Evolutionary conservation across 2,113 vertebrate species (phyloP).

Genomic region (Trematomus loennbergii): DNA sequence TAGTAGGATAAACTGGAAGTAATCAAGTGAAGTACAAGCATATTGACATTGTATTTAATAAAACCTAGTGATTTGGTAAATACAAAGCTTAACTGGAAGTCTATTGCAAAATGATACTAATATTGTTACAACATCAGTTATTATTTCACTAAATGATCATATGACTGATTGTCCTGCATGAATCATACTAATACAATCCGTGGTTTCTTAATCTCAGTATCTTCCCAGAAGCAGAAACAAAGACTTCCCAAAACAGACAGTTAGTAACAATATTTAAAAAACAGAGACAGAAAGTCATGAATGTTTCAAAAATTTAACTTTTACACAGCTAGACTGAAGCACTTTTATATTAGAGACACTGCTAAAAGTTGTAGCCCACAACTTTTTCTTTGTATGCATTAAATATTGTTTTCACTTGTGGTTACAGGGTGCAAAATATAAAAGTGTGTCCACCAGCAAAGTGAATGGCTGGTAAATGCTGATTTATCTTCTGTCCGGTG

Average conservation of each 20-base stretch:
- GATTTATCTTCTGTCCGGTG: no score
- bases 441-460: no score
- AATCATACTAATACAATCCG: neutral
- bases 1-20: no score
- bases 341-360: neutral
- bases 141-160: neutral
- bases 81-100: no score
- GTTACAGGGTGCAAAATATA: neutral
- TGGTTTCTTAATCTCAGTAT: conserved; percentile 5
- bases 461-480: no score
- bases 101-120: neutral
- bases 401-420: neutral
- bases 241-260: neutral
- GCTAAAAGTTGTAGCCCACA: neutral
- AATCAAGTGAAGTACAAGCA: no score
- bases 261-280: neutral
- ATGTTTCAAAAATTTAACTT: neutral
- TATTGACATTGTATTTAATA: no score
- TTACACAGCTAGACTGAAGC: neutral
- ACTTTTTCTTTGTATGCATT: neutral
- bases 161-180: neutral
- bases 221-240: neutral
- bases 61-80: no score
- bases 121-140: neutral
- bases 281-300: neutral